Percentiles rank a stretch among this genome's conserved stretches.
phyloP scores from a whole-genome alignment of 2,113 vertebrate species.

The Irena cyanogastra region DNA sequence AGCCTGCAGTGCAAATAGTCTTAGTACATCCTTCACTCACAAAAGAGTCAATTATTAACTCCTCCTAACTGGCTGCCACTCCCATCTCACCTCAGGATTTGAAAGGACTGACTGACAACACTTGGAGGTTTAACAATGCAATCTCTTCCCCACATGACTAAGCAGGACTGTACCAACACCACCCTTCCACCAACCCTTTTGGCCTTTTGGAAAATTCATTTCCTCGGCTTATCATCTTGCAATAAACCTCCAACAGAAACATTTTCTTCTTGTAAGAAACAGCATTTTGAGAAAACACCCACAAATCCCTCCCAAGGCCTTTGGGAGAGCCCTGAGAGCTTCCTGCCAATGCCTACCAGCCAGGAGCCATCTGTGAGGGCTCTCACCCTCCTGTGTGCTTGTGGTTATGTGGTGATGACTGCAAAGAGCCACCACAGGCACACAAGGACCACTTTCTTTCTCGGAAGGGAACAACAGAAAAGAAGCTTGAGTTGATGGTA shows the following conservation, averaged over 20 bases:
- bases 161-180: neutral
- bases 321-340: neutral
- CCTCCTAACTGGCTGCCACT: slow-evolving; percentile 7
- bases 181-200: neutral
- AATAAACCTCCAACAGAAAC: neutral
- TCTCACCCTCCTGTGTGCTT: rapidly evolving
- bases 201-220: neutral
- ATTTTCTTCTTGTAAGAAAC: neutral
- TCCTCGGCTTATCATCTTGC: neutral
- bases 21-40: neutral
- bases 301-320: neutral
- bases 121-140: neutral
- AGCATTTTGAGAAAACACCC: neutral
- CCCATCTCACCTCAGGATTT: neutral
- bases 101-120: neutral
- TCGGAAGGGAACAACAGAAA: neutral
- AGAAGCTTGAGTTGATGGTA: neutral
- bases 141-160: neutral
- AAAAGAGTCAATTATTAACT: slow-evolving; percentile 36
- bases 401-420: rapidly evolving
- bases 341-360: neutral
- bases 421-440: neutral
- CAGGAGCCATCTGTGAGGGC: neutral
- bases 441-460: neutral
- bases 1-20: neutral